Conservation (phyloP, 2,113 vertebrate genomes). For the Hystrix brachyura region DNA sequence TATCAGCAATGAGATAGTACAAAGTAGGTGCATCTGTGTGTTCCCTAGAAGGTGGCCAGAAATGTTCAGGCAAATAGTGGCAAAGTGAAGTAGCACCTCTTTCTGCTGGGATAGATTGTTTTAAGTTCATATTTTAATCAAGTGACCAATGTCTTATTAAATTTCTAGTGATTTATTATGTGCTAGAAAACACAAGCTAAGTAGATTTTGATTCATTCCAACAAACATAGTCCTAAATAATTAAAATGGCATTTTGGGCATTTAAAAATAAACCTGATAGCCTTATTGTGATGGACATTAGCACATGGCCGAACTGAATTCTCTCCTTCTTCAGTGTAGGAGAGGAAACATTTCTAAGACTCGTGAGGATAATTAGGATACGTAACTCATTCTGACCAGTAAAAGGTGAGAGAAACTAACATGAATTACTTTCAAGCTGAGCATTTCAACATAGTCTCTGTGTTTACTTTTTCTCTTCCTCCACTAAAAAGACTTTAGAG, state of each 20-base stretch:
- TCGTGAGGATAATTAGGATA: background rate
- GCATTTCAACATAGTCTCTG: background rate
- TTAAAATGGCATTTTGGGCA: background rate
- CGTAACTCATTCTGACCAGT: background rate
- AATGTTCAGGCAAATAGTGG: background rate
- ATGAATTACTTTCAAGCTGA: background rate
- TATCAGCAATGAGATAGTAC: background rate
- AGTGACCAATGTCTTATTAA: background rate
- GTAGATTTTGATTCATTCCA: background rate
- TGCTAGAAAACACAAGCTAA: background rate
- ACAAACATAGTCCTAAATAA: background rate
- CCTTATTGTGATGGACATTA: background rate
- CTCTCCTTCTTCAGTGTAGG: background rate
- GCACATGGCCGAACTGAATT: background rate
- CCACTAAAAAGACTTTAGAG: background rate
- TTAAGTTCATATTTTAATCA: conserved; percentile 38
- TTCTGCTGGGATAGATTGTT: background rate
- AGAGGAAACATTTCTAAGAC: background rate
- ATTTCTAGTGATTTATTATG: background rate
- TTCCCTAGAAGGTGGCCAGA: background rate
- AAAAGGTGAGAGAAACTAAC: background rate
- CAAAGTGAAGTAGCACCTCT: background rate
- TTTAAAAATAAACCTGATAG: background rate
- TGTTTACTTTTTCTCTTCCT: background rate
- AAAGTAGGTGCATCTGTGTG: background rate